These are phyloP conservation scores for Spialia ferax DNA, from an alignment of 2,888 invertebrate genomes.

Conservation along the genomic window DNA sequence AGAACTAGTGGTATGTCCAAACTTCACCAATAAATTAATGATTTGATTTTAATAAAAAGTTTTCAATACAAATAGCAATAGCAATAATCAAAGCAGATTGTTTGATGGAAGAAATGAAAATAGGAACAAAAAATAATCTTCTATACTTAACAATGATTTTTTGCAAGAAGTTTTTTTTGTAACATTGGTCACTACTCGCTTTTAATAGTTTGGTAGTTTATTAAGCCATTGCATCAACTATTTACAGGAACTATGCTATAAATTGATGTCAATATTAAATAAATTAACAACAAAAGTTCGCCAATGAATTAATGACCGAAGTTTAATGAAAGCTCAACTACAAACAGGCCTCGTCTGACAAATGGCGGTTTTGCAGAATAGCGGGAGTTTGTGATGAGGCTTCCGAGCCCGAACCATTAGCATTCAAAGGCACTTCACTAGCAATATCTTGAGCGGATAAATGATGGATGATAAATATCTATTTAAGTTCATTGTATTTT, in stretches of 20 bases:
- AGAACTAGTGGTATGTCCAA: background rate
- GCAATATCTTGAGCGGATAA: background rate
- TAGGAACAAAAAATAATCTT: too few species aligned
- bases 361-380: constrained; percentile 29
- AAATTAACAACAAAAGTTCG: constrained; percentile 5
- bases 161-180: too few species aligned
- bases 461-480: background rate
- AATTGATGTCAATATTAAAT: background rate
- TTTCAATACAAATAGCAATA: background rate
- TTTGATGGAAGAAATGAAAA: too few species aligned
- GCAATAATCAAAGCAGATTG: background rate
- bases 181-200: too few species aligned
- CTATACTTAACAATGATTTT: too few species aligned
- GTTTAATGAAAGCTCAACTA: constrained; percentile 37
- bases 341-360: constrained; percentile 23
- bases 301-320: constrained; percentile 31
- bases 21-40: constrained; percentile 24
- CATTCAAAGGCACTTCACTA: constrained; percentile 8
- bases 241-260: background rate
- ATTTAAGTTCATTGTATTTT: background rate
- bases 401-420: background rate
- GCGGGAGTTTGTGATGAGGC: constrained; percentile 24
- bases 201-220: too few species aligned
- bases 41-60: constrained; percentile 9
- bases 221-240: too few species aligned